Evolutionary conservation across 2,797 vertebrate genomes (phyloP).

Genomic region (Rhinoraja longicauda): DNA sequence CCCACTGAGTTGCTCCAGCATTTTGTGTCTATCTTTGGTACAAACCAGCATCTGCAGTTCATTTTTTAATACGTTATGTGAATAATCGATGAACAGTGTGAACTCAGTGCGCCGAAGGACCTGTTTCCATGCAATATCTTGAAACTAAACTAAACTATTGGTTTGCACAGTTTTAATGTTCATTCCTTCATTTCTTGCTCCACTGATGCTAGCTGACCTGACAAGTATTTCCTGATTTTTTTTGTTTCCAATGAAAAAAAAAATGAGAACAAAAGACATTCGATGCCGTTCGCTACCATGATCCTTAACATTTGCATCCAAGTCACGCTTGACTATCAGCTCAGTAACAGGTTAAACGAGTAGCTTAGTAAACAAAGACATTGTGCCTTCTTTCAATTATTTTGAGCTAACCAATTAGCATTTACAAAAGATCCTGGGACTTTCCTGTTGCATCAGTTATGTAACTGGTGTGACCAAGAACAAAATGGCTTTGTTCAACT

Average conservation of each 20-base stretch:
- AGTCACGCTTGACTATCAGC: not conserved
- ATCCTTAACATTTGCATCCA: not conserved
- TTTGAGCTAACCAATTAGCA: not conserved
- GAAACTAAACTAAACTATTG: too few relatives aligned
- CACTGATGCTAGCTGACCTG: not conserved
- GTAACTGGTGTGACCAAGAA: not conserved
- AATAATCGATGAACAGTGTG: too few relatives aligned
- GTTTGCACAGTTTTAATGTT: too few relatives aligned
- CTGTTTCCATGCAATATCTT: not conserved
- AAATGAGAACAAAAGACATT: not conserved
- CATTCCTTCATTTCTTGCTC: not conserved
- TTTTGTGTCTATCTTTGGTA: too few relatives aligned
- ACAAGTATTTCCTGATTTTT: not conserved
- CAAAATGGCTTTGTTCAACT: slow-evolving; percentile 2
- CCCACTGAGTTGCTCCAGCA: too few relatives aligned
- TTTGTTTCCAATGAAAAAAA: not conserved
- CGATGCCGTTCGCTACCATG: not conserved
- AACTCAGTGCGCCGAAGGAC: not conserved
- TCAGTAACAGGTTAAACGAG: slow-evolving; percentile 12
- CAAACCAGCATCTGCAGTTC: too few relatives aligned
- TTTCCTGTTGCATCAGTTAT: not conserved
- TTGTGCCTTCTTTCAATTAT: not conserved
- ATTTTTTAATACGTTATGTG: too few relatives aligned
- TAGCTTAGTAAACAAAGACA: not conserved
- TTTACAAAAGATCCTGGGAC: not conserved